Evolutionary conservation across 2,113 vertebrate species (phyloP).

Genomic region (Gavia stellata): DNA sequence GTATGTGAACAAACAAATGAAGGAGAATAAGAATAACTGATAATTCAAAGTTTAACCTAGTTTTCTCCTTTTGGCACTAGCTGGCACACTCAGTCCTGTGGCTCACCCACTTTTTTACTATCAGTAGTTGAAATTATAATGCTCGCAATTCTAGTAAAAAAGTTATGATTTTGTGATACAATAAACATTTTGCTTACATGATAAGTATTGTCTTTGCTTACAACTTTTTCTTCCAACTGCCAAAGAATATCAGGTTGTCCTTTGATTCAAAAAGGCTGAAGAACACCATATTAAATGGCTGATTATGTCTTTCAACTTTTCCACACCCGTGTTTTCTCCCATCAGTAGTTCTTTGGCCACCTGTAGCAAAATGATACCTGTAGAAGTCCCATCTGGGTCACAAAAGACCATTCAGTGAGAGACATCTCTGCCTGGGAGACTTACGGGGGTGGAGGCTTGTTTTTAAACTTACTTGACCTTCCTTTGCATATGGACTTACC

Average conservation of each 20-base stretch:
- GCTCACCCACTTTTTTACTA: neutral
- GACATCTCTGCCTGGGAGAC: neutral
- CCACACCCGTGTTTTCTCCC: neutral
- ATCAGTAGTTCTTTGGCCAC: neutral
- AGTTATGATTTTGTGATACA: neutral
- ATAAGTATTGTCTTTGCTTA: neutral
- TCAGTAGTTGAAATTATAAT: neutral
- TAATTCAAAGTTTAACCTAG: neutral
- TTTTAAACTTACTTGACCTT: neutral
- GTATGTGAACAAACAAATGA: neutral
- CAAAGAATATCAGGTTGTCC: neutral
- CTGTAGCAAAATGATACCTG: neutral
- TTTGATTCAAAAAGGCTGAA: neutral
- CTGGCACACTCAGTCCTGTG: neutral
- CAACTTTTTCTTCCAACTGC: neutral
- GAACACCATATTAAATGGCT: neutral
- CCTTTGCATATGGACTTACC: neutral
- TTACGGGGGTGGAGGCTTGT: neutral
- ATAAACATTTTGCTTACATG: neutral
- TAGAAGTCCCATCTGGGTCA: neutral
- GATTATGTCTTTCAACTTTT: neutral
- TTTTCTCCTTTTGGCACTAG: neutral
- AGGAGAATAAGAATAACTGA: neutral
- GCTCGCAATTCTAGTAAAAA: neutral
- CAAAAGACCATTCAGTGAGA: neutral